Evolutionary conservation across 2,797 vertebrate genomes (phyloP).

Genomic region (Triplophysa bombifrons): DNA sequence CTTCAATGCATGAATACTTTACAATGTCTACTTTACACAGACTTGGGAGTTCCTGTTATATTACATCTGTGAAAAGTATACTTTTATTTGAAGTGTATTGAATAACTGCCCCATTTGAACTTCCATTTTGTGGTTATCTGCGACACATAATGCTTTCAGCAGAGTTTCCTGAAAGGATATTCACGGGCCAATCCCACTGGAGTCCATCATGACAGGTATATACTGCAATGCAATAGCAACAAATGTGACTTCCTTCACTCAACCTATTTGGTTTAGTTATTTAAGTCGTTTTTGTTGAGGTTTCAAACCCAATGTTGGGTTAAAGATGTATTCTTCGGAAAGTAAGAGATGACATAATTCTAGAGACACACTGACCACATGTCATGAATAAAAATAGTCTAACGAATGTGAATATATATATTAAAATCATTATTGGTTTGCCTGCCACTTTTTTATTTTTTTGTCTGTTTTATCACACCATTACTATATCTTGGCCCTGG

Average conservation of each 20-base stretch:
- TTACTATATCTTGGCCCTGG: not conserved
- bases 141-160: not conserved
- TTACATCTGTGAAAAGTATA: not conserved
- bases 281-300: conserved; percentile 20
- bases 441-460: not conserved
- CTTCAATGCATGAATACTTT: not conserved
- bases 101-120: not conserved
- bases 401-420: too few relatives aligned
- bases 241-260: conserved; percentile 11
- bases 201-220: conserved; percentile 23
- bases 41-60: not conserved
- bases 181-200: not conserved
- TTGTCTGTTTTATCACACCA: conserved; percentile 6
- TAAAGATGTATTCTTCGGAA: conserved; percentile 14
- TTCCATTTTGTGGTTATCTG: not conserved
- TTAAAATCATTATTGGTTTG: too few relatives aligned
- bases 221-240: conserved; percentile 18
- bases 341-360: conserved; percentile 17
- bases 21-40: not conserved
- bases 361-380: not conserved
- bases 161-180: conserved; percentile 32
- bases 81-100: not conserved
- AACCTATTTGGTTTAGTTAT: conserved; percentile 29
- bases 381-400: too few relatives aligned
- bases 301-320: conserved; percentile 24